Conservation (phyloP, 2,113 vertebrate genomes). For the Mesembrinibis cayennensis region DNA sequence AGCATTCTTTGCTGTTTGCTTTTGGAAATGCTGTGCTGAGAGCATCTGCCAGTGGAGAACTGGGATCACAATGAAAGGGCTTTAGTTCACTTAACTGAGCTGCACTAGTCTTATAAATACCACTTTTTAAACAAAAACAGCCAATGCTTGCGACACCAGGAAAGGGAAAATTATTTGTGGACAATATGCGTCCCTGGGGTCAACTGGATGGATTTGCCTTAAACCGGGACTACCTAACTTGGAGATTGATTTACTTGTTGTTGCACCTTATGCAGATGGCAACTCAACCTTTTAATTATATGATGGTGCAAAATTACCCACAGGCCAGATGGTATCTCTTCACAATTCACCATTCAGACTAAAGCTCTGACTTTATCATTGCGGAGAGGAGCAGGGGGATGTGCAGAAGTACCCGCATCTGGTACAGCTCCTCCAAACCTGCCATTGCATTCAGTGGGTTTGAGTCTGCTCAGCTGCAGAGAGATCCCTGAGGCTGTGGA, state of each 20-base stretch:
- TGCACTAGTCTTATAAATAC: background rate
- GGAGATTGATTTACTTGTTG: background rate
- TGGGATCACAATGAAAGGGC: background rate
- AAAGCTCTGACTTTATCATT: background rate
- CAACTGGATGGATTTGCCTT: background rate
- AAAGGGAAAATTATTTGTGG: background rate
- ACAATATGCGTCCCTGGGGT: background rate
- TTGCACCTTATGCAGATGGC: background rate
- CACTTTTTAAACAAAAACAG: background rate
- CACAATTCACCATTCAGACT: background rate
- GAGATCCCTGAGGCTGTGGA: background rate
- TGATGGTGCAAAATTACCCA: background rate
- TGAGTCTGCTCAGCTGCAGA: background rate
- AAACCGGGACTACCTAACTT: background rate
- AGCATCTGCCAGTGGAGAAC: background rate
- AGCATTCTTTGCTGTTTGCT: background rate
- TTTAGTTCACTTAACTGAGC: background rate
- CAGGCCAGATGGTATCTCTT: background rate
- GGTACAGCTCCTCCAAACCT: background rate
- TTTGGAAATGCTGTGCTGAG: background rate
- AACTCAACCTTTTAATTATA: background rate
- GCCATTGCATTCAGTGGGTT: background rate
- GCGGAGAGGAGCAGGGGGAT: background rate
- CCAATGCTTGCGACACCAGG: background rate
- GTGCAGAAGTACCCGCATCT: background rate